Percentiles rank a stretch among this genome's conserved stretches.
These are phyloP conservation scores for Trypoxylon attenuatum DNA, from an alignment of 2,888 invertebrate species.

Conservation along the genomic window DNA sequence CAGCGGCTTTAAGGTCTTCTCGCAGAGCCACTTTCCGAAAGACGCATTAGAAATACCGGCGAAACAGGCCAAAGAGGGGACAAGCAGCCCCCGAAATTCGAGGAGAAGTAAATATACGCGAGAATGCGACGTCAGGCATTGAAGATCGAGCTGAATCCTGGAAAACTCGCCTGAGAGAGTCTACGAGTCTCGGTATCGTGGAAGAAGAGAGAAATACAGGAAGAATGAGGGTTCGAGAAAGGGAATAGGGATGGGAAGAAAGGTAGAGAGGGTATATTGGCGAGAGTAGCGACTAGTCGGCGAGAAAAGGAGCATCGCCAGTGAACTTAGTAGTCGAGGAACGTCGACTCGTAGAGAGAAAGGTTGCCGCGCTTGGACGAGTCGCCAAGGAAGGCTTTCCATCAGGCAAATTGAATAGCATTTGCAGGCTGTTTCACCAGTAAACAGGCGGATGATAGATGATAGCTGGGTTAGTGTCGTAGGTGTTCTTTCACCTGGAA, in stretches of 20 bases:
- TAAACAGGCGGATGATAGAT: constrained; percentile 62
- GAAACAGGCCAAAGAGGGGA: not conserved
- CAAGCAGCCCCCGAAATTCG: constrained; percentile 30
- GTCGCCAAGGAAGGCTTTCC: constrained; percentile 53
- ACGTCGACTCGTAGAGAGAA: constrained; percentile 40
- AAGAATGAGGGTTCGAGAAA: constrained; percentile 36
- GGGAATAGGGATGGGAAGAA: constrained; percentile 16
- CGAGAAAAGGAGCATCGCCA: constrained; percentile 31
- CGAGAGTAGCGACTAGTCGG: constrained; percentile 21
- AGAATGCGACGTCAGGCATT: constrained; percentile 25
- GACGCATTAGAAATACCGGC: not conserved
- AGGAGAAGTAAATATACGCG: constrained; percentile 27
- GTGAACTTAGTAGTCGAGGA: constrained; percentile 50
- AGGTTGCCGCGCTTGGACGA: constrained; percentile 23
- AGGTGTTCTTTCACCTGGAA: constrained; percentile 34
- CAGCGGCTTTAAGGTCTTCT: constrained; percentile 28
- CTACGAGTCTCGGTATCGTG: not conserved
- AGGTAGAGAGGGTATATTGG: not conserved
- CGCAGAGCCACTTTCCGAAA: constrained; percentile 22
- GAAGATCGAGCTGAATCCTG: no score
- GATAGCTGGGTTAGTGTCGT: constrained; percentile 44
- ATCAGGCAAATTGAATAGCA: constrained; percentile 62
- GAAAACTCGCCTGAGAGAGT: no score
- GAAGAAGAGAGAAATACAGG: not conserved
- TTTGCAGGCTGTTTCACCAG: constrained; percentile 58